Evolutionary conservation across 2,888 invertebrate genomes (phyloP).

Genomic region (Auanema sp.): DNA sequence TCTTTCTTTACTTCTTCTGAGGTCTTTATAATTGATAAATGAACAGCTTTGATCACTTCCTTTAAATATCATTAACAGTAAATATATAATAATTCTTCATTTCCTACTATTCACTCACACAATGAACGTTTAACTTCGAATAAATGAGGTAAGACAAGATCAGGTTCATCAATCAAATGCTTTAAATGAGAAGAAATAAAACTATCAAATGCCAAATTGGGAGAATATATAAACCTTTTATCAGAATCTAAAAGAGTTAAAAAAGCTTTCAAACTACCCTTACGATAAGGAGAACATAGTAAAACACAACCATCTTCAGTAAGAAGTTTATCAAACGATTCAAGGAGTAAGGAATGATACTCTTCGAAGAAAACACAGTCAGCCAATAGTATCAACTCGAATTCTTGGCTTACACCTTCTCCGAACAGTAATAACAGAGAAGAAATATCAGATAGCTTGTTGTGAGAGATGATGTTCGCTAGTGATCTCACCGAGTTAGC

Average conservation of each 20-base stretch:
- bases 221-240: background rate
- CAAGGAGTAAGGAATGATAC: slow-evolving; percentile 25
- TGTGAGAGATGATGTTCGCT: slow-evolving; percentile 6
- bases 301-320: slow-evolving; percentile 19
- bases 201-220: background rate
- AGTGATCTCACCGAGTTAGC: slow-evolving; percentile 23
- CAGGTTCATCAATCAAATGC: no score
- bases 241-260: slow-evolving; percentile 22
- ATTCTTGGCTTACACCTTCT: slow-evolving; percentile 7
- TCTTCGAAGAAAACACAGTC: slow-evolving; percentile 47
- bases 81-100: background rate
- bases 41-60: slow-evolving; percentile 36
- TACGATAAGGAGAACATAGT: slow-evolving; percentile 35
- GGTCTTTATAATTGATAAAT: slow-evolving; percentile 29
- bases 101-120: no score
- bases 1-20: slow-evolving; percentile 26
- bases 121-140: no score
- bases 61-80: slow-evolving; percentile 10
- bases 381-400: slow-evolving; percentile 40
- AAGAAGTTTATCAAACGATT: slow-evolving; percentile 11
- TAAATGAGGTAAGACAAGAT: no score
- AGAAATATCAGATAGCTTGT: slow-evolving; percentile 4
- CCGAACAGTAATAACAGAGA: slow-evolving; percentile 16
- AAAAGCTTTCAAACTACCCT: slow-evolving; percentile 33
- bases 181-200: background rate